phyloP scores from a whole-genome alignment of 2,113 vertebrate genomes.

The Neotoma lepida region DNA sequence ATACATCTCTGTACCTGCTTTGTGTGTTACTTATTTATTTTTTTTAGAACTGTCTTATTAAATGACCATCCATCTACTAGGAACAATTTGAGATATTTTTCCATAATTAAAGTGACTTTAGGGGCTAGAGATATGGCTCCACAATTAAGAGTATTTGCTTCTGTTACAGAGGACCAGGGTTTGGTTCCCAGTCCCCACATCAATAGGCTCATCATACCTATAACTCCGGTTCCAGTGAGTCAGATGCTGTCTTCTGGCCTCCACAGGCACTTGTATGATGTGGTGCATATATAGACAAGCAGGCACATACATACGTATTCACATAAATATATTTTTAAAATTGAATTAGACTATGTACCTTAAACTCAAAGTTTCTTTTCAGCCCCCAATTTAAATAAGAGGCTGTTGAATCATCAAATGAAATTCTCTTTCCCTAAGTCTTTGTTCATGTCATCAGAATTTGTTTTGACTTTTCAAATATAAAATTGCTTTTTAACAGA shows the following conservation, averaged over 20 bases:
- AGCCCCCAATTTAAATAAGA: not conserved
- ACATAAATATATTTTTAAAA: not conserved
- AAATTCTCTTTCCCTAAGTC: not conserved
- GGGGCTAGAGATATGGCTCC: not conserved
- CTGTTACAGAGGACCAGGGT: not conserved
- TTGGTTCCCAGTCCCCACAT: not conserved
- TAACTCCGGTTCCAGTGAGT: not conserved
- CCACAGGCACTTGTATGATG: not conserved
- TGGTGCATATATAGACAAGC: not conserved
- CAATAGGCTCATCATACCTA: not conserved
- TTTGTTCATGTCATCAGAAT: not conserved
- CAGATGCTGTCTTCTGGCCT: not conserved
- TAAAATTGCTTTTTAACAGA: not conserved
- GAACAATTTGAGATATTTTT: not conserved
- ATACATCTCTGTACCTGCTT: too few relatives aligned
- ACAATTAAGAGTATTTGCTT: not conserved
- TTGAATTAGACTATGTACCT: not conserved
- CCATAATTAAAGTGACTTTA: not conserved
- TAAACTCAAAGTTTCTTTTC: not conserved
- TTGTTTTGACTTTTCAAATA: constrained; percentile 50
- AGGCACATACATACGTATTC: not conserved
- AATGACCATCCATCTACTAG: not conserved
- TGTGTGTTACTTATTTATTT: not conserved
- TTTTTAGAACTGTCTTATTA: constrained; percentile 33
- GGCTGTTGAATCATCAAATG: not conserved